phyloP scores from a whole-genome alignment of 2,797 vertebrate genomes.

The Oryzias sinensis region DNA sequence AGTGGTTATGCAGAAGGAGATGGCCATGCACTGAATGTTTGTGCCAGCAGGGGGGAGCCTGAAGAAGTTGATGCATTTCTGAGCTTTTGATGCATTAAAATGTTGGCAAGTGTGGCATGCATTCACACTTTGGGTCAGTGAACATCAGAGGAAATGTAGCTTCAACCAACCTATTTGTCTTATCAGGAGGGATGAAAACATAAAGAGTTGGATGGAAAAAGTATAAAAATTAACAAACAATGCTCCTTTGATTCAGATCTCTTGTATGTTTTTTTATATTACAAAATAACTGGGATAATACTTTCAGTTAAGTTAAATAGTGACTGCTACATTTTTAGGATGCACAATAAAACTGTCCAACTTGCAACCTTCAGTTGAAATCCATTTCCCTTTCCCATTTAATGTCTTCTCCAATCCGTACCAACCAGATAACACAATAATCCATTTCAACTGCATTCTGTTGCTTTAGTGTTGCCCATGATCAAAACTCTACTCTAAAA shows the following conservation, averaged over 20 bases:
- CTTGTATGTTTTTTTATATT: too few species aligned
- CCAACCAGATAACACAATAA: background rate
- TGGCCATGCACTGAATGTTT: background rate
- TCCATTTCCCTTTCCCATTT: too few species aligned
- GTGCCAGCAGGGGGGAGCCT: background rate
- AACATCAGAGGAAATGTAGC: background rate
- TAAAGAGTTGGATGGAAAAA: too few species aligned
- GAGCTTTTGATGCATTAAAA: background rate
- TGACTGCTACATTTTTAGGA: too few species aligned
- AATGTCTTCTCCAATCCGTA: too few species aligned
- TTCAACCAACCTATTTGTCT: background rate
- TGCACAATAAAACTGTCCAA: too few species aligned
- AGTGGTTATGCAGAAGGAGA: background rate
- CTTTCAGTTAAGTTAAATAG: too few species aligned
- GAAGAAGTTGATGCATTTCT: constrained; percentile 6
- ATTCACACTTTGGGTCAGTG: background rate
- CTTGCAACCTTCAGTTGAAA: too few species aligned
- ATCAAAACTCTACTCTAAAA: constrained; percentile 38
- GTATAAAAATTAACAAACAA: too few species aligned
- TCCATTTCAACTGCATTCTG: constrained; percentile 20
- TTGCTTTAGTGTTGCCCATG: constrained; percentile 26
- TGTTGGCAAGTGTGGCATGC: background rate
- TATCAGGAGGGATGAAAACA: too few species aligned
- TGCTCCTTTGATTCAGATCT: too few species aligned
- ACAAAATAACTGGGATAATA: too few species aligned